A percentile compares a stretch with the other conserved stretches of the same genome.
Conservation (phyloP, 2,113 vertebrate genomes). For the Arothron firmamentum region DNA sequence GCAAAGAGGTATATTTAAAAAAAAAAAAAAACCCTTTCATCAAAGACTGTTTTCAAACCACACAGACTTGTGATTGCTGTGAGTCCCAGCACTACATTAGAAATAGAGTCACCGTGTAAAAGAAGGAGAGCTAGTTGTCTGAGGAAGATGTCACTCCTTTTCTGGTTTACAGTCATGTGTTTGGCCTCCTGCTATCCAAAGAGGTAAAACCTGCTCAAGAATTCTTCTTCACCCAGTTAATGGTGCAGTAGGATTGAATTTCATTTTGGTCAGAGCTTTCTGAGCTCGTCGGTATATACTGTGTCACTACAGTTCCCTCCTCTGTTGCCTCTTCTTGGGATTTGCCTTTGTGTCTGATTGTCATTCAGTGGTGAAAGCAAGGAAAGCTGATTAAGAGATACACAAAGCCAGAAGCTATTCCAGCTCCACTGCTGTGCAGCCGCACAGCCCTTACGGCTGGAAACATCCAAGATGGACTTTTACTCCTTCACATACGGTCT, state of each 20-base stretch:
- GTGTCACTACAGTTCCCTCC: conserved; percentile 40
- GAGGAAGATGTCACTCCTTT: conserved; percentile 12
- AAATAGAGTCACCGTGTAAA: too few species aligned
- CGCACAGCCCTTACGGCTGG: conserved; percentile 37
- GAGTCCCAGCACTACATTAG: too few species aligned
- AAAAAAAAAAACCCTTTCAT: conserved; percentile 19
- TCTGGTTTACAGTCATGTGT: neutral
- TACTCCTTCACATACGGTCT: conserved; percentile 38
- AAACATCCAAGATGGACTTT: conserved; percentile 47
- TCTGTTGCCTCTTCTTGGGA: conserved; percentile 60
- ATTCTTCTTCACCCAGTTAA: conserved; percentile 52
- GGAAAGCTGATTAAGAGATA: conserved; percentile 73
- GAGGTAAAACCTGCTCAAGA: conserved; percentile 39
- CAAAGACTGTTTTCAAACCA: conserved; percentile 4
- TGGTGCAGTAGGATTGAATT: conserved; percentile 67
- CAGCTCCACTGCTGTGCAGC: conserved; percentile 52
- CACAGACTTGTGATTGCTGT: conserved; percentile 14
- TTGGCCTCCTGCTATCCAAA: conserved; percentile 7
- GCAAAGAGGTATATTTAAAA: neutral
- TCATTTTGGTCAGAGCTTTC: conserved; percentile 64
- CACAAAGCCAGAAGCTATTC: conserved; percentile 75
- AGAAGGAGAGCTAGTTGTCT: neutral
- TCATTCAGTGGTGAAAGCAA: conserved; percentile 76
- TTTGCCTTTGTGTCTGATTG: conserved; percentile 84
- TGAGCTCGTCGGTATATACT: conserved; percentile 68